phyloP scores from a whole-genome alignment of 2,113 vertebrate species.

The Oreotragus oreotragus region DNA sequence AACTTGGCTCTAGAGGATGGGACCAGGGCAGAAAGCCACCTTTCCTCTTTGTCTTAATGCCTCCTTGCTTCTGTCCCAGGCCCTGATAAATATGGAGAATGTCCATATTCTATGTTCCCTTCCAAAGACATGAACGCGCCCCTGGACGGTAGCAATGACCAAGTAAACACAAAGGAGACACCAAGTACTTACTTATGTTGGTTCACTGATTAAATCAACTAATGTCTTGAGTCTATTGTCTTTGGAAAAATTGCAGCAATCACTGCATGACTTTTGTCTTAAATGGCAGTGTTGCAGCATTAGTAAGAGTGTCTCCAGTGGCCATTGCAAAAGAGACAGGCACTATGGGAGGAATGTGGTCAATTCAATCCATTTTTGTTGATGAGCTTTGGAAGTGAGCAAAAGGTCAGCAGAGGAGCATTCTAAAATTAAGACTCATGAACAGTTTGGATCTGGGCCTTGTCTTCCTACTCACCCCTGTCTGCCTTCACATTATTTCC shows the following conservation, averaged over 20 bases:
- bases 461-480: neutral
- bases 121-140: neutral
- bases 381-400: neutral
- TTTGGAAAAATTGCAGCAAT: neutral
- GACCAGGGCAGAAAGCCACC: neutral
- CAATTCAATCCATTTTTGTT: neutral
- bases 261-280: constrained; percentile 11
- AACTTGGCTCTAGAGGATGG: neutral
- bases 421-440: neutral
- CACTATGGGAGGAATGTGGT: neutral
- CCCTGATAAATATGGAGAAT: neutral
- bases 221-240: neutral
- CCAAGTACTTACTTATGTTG: neutral
- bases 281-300: neutral
- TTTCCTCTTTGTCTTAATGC: neutral
- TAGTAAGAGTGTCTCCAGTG: fast-evolving
- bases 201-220: neutral
- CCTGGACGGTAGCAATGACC: neutral
- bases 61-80: neutral
- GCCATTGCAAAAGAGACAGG: neutral
- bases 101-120: neutral
- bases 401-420: neutral
- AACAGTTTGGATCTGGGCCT: neutral
- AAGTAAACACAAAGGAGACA: neutral
- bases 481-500: neutral